Evolutionary conservation across 2,113 vertebrate species (phyloP), one percentile per base, ranked within the genome.

Genomic region (Etheostoma spectabile): DNA sequence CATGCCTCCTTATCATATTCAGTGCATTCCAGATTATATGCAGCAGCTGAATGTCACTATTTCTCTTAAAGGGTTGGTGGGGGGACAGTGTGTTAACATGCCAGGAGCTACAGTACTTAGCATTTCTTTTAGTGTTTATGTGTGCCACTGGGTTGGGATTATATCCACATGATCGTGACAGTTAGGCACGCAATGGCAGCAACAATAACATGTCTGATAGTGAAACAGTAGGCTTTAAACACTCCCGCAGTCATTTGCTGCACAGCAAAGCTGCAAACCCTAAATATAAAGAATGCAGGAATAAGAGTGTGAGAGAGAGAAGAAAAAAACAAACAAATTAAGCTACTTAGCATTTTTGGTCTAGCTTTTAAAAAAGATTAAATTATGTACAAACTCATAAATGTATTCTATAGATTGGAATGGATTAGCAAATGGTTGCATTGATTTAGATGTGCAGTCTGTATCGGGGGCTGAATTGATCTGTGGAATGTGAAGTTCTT

Each of bases 121-220:
- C 87, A 83, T 91, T 87, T 88, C 56, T 56, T 86, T 77, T 71
- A 76, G 91, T 93, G 91, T 95, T 92, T 93, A 90, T 84, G 83
- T 88, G 88, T 91, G 92, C 92, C 88, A 91, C 85, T 56, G 91
- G 92, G 86, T 75, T 83, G 48, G 88, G 93, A 93, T 94, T 94
- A 91, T 85, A 91, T 74, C 89, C 89, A 85, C 78, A 80, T 77
- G 83, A 91, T 90, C 77, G 76, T 81, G 81, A 90, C 83, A 90
- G 88, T 87, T 64, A 81, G 72, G 68, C 86, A 88, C 79, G 73
- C 76, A 79, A 74, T 24, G 61, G 65, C 70, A 85, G 72, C 72
- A 80, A 87, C 87, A 92, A 88, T 74, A 87, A 77, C 78, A 87
- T 68, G 80, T 85, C 86, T 79, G 79, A 85, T 85, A 74, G 75